Evolutionary conservation across 2,797 vertebrate genomes (phyloP), one percentile per base, ranked within the genome.

Genomic region (Pyrrhura leucotis): DNA sequence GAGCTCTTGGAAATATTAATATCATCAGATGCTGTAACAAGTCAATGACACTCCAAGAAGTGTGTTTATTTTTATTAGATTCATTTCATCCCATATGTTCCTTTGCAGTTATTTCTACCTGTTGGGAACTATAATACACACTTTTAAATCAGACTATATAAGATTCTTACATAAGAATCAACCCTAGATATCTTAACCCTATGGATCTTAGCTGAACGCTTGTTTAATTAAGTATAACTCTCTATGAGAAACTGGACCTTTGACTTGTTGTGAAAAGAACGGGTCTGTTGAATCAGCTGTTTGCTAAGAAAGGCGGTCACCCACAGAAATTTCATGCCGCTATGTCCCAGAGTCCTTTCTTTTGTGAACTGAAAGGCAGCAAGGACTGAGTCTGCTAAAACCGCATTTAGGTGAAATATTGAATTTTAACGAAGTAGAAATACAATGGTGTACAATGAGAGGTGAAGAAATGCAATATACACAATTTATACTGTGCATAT

Each of bases 31-130:
- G 35, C 10, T 85, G 28, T 62, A 93, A 62, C 20, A 62, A 85
- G 61, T 93, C 88, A 81, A 35, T 74, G 82, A 45, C 47, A 56
- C 47, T 80, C 45, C 45, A 56, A 71, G 78, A 92, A 92, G 19
- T 42, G 15, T 76, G 22, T 67, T 91, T 72, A 63, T 90, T 86
- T 89, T 78, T 88, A 81, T 92, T 91, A 69, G 62, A 82, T 69
- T 75, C 0, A 59, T 88, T 88, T 89, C 14, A 75, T 58, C 22
- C 80, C 80, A 21, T 88, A 84, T 88, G 45, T 39, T 93, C 14
- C 31, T 26, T 84, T 86, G 19, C 40, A 88, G 59, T 77, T 90
- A 33, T 81, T 83, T 88, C 35, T 29, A 69, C 73, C 54, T 67
- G 3, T 75, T 78, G n/a, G 19, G 28, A 81, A 3, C 20, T n/a